A percentile compares a stretch with the other conserved stretches of the same genome.
Conservation (phyloP, 2,888 invertebrate species). For the Acronicta aceris region DNA sequence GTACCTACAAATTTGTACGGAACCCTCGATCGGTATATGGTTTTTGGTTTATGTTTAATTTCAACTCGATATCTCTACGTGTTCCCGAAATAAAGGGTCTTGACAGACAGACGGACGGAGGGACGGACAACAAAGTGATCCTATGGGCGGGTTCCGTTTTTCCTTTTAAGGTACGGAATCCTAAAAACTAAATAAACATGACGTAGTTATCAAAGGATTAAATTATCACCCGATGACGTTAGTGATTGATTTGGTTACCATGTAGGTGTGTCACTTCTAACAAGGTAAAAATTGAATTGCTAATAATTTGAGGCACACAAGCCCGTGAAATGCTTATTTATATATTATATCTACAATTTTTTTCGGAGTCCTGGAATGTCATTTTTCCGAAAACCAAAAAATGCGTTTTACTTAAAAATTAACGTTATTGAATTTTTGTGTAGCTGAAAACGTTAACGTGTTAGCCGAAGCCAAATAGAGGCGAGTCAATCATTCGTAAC, state of each 20-base stretch:
- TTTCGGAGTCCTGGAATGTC: not conserved
- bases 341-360: no score
- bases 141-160: no score
- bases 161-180: no score
- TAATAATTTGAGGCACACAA: constrained; percentile 2
- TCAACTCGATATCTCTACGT: no score
- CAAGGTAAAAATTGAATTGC: constrained; percentile 2
- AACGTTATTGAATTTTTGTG: constrained; percentile 65
- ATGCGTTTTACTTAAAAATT: constrained; percentile 59
- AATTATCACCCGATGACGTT: not conserved
- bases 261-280: constrained; percentile 6
- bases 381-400: constrained; percentile 21
- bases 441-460: constrained; percentile 68
- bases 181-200: not conserved
- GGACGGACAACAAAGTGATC: no score
- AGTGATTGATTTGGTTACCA: not conserved
- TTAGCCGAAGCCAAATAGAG: constrained; percentile 68
- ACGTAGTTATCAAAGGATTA: no score
- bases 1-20: no score
- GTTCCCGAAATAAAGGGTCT: no score
- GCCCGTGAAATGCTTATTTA: not conserved
- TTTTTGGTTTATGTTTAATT: no score
- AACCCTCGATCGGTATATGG: no score
- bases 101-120: no score
- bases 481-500: constrained; percentile 78